Conservation (phyloP, 2,113 vertebrate genomes). For the Camelus bactrianus region DNA sequence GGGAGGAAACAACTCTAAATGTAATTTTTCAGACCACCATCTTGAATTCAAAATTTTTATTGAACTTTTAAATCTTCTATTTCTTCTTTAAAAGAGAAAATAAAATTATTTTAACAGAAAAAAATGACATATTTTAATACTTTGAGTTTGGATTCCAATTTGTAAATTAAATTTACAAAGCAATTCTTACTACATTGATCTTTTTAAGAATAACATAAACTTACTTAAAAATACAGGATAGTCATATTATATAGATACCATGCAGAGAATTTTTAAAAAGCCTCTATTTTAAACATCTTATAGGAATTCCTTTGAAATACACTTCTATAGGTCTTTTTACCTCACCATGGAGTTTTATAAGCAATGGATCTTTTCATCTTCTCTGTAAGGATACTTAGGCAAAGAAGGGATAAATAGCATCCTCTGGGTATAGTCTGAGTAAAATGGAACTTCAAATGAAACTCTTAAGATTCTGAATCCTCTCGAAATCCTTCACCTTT, state of each 20-base stretch:
- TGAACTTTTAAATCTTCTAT: not conserved
- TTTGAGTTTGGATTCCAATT: not conserved
- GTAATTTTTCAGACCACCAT: not conserved
- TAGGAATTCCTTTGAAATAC: not conserved
- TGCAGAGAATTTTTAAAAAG: not conserved
- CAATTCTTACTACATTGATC: not conserved
- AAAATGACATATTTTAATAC: not conserved
- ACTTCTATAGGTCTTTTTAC: conserved; percentile 17
- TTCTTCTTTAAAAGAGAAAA: not conserved
- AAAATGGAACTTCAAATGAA: conserved; percentile 36
- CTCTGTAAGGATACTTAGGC: not conserved
- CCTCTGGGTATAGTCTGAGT: not conserved
- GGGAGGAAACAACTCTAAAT: not conserved
- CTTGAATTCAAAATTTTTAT: not conserved
- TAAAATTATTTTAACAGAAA: not conserved
- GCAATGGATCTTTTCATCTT: not conserved
- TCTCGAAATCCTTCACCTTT: not conserved
- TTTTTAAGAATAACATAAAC: not conserved
- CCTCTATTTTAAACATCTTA: not conserved
- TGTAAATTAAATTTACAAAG: not conserved
- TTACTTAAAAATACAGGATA: not conserved
- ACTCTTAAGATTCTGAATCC: not conserved
- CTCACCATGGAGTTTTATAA: conserved; percentile 1
- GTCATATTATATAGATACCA: not conserved
- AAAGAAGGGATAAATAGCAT: not conserved